Evolutionary conservation across 2,888 invertebrate species (phyloP).

Genomic region (Lysandra bellargus): DNA sequence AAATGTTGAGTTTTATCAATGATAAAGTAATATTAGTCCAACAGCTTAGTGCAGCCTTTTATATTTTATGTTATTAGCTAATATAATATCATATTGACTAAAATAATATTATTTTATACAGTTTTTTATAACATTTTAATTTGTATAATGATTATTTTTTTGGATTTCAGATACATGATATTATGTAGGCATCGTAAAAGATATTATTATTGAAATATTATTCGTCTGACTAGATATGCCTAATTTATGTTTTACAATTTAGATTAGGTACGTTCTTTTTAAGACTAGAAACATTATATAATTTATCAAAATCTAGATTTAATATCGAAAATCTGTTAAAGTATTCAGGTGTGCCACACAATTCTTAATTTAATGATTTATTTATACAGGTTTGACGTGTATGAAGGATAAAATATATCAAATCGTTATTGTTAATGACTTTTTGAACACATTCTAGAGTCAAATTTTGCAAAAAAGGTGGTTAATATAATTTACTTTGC

Average conservation of each 20-base stretch:
- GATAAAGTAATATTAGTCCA: background rate
- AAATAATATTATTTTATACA: background rate
- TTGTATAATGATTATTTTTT: background rate
- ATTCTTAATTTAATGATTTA: constrained; percentile 2
- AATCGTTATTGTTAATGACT: background rate
- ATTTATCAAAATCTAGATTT: constrained; percentile 6
- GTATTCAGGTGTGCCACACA: background rate
- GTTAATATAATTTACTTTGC: background rate
- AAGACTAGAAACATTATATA: background rate
- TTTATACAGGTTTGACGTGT: background rate
- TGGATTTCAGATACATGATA: background rate
- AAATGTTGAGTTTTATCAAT: background rate
- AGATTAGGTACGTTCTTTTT: background rate
- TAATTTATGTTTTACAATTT: background rate
- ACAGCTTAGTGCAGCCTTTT: background rate
- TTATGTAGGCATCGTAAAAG: background rate
- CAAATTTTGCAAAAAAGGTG: background rate
- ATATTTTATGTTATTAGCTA: background rate
- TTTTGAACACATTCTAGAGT: constrained; percentile 10
- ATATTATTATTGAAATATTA: background rate
- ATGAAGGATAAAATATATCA: background rate
- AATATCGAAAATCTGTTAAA: background rate
- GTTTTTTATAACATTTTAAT: background rate
- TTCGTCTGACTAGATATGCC: background rate
- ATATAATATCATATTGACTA: background rate